These are phyloP conservation scores for Nematolebias whitei DNA, from an alignment of 2,113 vertebrate genomes.

Conservation along the genomic window DNA sequence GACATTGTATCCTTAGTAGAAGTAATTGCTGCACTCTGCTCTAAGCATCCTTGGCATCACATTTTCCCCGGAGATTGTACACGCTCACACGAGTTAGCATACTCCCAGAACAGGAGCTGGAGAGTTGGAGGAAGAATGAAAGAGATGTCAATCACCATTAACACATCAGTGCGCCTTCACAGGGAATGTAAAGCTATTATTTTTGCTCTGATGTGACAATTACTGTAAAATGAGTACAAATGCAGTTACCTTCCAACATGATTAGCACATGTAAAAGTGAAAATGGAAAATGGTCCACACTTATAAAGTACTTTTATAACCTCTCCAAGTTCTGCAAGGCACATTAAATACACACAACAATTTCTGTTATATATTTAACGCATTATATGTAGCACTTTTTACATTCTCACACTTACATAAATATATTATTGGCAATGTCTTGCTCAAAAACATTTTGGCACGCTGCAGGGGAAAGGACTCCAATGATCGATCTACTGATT, in stretches of 20 bases:
- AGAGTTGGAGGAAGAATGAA: not conserved
- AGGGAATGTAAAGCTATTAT: not conserved
- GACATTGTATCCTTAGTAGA: not conserved
- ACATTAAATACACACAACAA: too few species aligned
- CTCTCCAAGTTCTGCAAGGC: too few species aligned
- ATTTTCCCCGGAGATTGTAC: conserved; percentile 1
- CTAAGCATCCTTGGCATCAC: conserved; percentile 5
- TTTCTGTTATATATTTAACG: too few species aligned
- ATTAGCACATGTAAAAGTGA: not conserved
- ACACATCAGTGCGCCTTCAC: not conserved
- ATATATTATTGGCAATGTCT: too few species aligned
- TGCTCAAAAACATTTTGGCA: too few species aligned
- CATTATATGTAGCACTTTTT: too few species aligned
- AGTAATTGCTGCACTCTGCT: conserved; percentile 13
- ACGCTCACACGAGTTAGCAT: not conserved
- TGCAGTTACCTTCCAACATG: not conserved
- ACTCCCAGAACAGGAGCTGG: not conserved
- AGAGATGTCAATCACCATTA: not conserved
- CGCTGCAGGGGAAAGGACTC: too few species aligned
- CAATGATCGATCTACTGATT: too few species aligned
- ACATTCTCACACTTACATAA: too few species aligned
- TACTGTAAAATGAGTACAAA: not conserved
- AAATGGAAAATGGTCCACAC: not conserved
- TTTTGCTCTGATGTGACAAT: conserved; percentile 1
- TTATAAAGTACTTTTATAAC: too few species aligned